These are phyloP conservation scores for Eucera pruinosa DNA, from an alignment of 2,888 invertebrate species.

Conservation along the genomic window DNA sequence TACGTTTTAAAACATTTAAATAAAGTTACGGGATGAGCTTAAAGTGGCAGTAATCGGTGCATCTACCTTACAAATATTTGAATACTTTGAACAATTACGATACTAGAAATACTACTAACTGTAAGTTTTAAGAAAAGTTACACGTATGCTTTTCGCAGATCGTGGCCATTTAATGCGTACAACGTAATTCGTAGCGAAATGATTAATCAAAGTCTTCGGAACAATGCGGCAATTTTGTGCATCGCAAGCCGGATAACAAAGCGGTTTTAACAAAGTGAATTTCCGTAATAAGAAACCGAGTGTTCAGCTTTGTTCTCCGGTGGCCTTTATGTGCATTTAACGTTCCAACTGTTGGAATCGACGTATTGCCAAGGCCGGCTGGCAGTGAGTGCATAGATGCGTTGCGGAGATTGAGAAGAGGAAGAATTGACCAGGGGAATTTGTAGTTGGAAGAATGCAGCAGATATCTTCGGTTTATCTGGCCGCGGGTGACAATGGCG, in stretches of 20 bases:
- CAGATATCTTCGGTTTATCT: constrained; percentile 60
- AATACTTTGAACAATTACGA: too few species aligned
- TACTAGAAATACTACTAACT: too few species aligned
- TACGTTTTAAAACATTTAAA: too few species aligned
- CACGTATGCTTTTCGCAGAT: too few species aligned
- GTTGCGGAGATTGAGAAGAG: constrained; percentile 17
- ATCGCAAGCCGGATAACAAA: background rate
- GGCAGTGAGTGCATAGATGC: constrained; percentile 32
- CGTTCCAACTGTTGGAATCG: constrained; percentile 16
- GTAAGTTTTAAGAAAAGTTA: too few species aligned
- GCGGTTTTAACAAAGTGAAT: background rate
- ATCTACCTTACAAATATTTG: too few species aligned
- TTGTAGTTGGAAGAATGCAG: constrained; percentile 59
- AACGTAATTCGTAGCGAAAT: too few species aligned
- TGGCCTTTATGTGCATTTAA: constrained; percentile 19
- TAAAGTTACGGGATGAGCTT: too few species aligned
- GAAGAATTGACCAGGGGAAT: constrained; percentile 38
- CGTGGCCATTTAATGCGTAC: too few species aligned
- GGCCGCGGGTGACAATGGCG: constrained; percentile 61
- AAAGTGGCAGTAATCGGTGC: too few species aligned
- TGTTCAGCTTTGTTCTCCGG: constrained; percentile 12
- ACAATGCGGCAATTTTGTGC: too few species aligned
- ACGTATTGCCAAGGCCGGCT: constrained; percentile 24
- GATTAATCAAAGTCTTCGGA: background rate
- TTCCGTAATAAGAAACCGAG: constrained; percentile 27